These are phyloP conservation scores for Gallinago solitaria DNA, from an alignment of 2,797 vertebrate genomes.

Conservation along the genomic window DNA sequence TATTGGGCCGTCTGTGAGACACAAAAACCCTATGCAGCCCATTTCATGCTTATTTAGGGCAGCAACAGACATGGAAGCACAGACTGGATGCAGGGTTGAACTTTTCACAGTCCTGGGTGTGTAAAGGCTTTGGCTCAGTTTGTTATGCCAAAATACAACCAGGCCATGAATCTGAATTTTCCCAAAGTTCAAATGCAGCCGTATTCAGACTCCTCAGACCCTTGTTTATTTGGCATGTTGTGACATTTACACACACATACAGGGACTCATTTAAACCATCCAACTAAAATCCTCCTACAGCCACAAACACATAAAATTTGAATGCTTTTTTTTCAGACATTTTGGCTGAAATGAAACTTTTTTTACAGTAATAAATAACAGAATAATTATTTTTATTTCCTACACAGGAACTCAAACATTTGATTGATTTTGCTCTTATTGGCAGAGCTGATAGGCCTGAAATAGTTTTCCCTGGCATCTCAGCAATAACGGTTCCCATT, in stretches of 20 bases:
- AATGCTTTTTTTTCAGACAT: conserved; percentile 30
- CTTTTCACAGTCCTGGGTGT: conserved; percentile 1
- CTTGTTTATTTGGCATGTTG: conserved; percentile 51
- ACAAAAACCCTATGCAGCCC: not conserved
- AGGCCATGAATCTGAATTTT: conserved; percentile 33
- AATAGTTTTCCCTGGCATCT: conserved; percentile 70
- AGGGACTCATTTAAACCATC: conserved; percentile 53
- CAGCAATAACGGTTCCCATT: conserved; percentile 49
- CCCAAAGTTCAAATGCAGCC: not conserved
- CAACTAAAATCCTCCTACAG: conserved; percentile 51
- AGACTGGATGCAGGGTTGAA: not conserved
- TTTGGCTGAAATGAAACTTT: conserved; percentile 59
- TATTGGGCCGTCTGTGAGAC: not conserved
- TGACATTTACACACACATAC: conserved; percentile 45
- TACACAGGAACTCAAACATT: conserved; percentile 67
- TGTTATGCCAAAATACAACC: not conserved
- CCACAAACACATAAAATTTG: conserved; percentile 52
- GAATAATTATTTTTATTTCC: conserved; percentile 72
- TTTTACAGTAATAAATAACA: conserved; percentile 72
- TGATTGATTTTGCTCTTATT: conserved; percentile 74
- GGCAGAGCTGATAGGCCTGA: conserved; percentile 58
- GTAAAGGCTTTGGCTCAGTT: conserved; percentile 12
- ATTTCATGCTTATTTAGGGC: not conserved
- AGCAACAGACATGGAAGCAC: not conserved
- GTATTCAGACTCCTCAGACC: not conserved